phyloP scores from a whole-genome alignment of 2,888 invertebrate genomes.

The Caenorhabditis afra region DNA sequence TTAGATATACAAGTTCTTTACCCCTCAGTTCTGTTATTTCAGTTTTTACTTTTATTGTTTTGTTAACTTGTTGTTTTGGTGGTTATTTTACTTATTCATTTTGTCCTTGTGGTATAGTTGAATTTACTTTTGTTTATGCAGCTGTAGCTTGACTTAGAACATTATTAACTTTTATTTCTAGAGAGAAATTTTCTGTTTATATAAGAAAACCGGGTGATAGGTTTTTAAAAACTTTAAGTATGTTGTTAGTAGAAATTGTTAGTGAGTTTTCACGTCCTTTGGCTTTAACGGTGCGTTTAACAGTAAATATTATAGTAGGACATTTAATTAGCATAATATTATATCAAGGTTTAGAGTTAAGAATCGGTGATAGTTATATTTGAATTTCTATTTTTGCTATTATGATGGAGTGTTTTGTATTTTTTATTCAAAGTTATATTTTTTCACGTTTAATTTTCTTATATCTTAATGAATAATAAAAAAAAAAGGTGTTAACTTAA shows the following conservation, averaged over 20 bases:
- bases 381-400: slow-evolving; percentile 70
- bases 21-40: slow-evolving; percentile 67
- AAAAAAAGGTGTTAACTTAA: slow-evolving; percentile 71
- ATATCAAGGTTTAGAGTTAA: slow-evolving; percentile 67
- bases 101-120: slow-evolving; percentile 73
- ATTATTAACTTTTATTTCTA: slow-evolving; percentile 70
- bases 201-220: slow-evolving; percentile 70
- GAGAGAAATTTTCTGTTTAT: slow-evolving; percentile 71
- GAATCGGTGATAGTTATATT: slow-evolving; percentile 68
- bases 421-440: slow-evolving; percentile 74
- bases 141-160: slow-evolving; percentile 70
- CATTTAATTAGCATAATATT: slow-evolving; percentile 71
- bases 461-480: slow-evolving; percentile 71
- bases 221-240: slow-evolving; percentile 70
- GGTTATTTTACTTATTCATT: slow-evolving; percentile 78
- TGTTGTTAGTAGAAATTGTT: slow-evolving; percentile 71
- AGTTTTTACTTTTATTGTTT: slow-evolving; percentile 78
- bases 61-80: slow-evolving; percentile 80
- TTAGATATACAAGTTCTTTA: slow-evolving; percentile 67
- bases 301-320: slow-evolving; percentile 74
- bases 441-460: slow-evolving; percentile 73
- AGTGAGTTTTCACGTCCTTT: slow-evolving; percentile 75
- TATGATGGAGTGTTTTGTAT: slow-evolving; percentile 76
- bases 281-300: slow-evolving; percentile 73
- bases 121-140: slow-evolving; percentile 83